These are phyloP conservation scores for Clupea harengus DNA, from an alignment of 2,113 vertebrate genomes.

Conservation along the genomic window DNA sequence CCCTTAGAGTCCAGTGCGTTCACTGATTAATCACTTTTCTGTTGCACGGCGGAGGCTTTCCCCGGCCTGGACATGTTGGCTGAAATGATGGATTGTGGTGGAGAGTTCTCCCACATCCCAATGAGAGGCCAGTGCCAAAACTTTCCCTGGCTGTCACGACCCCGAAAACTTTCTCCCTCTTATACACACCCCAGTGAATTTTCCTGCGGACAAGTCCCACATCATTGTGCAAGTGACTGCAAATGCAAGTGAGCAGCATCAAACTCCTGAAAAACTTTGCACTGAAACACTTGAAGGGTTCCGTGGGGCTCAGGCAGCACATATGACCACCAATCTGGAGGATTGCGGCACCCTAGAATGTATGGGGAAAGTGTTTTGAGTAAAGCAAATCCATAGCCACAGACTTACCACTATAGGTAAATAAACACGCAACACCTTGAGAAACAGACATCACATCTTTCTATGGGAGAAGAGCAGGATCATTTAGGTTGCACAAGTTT, in stretches of 20 bases:
- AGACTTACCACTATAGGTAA: neutral
- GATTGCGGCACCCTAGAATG: neutral
- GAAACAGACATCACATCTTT: neutral
- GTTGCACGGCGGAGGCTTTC: neutral
- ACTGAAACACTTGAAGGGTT: neutral
- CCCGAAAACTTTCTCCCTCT: neutral
- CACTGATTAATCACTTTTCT: slow-evolving; percentile 14
- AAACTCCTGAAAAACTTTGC: neutral
- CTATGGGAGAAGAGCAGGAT: neutral
- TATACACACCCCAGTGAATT: neutral
- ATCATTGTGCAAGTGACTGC: neutral
- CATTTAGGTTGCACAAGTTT: neutral
- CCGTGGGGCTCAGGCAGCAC: neutral
- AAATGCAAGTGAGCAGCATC: neutral
- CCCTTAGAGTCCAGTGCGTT: slow-evolving; percentile 10
- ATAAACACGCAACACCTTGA: neutral
- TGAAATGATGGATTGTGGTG: slow-evolving; percentile 13
- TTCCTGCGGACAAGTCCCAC: neutral
- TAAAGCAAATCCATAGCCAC: neutral
- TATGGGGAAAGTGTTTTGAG: neutral
- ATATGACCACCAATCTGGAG: neutral
- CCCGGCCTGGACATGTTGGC: neutral
- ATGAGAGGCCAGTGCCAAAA: neutral
- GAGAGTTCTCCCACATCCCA: slow-evolving; percentile 10
- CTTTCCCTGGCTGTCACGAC: neutral